phyloP scores from a whole-genome alignment of 2,888 invertebrate genomes.

The Hyles lineata region DNA sequence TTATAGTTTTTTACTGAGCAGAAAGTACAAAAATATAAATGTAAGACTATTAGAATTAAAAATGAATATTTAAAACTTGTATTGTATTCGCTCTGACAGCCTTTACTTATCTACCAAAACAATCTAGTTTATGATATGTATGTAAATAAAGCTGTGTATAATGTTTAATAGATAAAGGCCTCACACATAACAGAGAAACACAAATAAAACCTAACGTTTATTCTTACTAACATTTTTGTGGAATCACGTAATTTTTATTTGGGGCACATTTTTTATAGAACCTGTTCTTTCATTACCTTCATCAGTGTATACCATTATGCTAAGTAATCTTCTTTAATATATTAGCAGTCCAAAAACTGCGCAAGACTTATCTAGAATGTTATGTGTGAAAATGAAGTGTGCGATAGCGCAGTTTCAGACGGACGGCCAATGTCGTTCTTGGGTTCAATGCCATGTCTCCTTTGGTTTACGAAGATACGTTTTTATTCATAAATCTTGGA shows the following conservation, averaged over 20 bases:
- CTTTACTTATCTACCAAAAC: background rate
- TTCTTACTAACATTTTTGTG: slow-evolving; percentile 25
- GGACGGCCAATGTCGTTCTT: no score
- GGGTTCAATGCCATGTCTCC: no score
- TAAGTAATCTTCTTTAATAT: slow-evolving; percentile 19
- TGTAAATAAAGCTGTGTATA: slow-evolving; percentile 14
- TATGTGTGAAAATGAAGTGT: background rate
- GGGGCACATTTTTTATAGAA: slow-evolving; percentile 26
- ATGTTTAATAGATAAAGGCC: slow-evolving; percentile 9
- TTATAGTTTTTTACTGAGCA: no score
- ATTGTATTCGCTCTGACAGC: slow-evolving; percentile 1
- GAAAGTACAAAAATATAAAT: no score
- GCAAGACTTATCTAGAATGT: background rate
- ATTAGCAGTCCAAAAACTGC: slow-evolving; percentile 1
- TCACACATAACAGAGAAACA: slow-evolving; percentile 3
- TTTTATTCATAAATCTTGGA: no score
- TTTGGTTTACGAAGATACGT: no score
- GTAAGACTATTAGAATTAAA: background rate
- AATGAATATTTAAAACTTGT: background rate
- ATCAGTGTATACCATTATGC: slow-evolving; percentile 25
- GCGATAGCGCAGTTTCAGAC: no score
- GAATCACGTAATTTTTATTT: slow-evolving; percentile 31
- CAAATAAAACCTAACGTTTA: slow-evolving; percentile 18
- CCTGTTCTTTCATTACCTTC: slow-evolving; percentile 26
- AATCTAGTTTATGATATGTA: slow-evolving; percentile 11